Evolutionary conservation across 2,113 vertebrate species (phyloP).

Genomic region (Phasianus colchicus): DNA sequence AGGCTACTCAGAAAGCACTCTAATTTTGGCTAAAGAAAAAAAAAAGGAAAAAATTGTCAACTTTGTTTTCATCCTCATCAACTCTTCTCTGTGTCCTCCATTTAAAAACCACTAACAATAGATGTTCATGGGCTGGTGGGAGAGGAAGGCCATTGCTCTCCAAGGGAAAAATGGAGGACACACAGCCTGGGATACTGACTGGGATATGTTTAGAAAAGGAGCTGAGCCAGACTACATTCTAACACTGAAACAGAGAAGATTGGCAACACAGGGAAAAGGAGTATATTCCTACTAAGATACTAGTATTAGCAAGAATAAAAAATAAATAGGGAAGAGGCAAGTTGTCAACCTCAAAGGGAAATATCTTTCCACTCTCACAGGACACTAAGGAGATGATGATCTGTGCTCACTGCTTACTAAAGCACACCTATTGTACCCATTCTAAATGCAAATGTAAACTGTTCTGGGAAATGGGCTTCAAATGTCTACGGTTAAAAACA

Average conservation of each 20-base stretch:
- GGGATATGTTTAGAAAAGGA: neutral
- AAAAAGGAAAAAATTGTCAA: neutral
- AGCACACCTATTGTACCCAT: neutral
- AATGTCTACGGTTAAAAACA: too few species aligned
- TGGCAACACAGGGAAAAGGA: neutral
- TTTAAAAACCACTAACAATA: neutral
- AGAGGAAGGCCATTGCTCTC: neutral
- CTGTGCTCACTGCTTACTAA: neutral
- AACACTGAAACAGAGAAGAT: neutral
- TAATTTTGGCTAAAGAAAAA: neutral
- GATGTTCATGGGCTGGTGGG: neutral
- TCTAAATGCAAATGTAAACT: neutral
- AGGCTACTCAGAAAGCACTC: neutral
- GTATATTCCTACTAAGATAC: neutral
- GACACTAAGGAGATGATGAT: neutral
- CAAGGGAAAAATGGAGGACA: neutral
- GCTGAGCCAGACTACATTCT: neutral
- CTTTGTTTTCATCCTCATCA: neutral
- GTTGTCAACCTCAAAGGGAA: neutral
- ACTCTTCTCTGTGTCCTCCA: rapidly evolving
- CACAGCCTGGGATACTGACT: neutral
- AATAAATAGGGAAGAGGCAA: neutral
- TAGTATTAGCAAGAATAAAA: neutral
- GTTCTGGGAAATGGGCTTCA: neutral
- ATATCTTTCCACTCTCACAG: neutral